A percentile compares a stretch with the other conserved stretches of the same genome.
Conservation (phyloP, 1,140 invertebrate genomes). For the Nasonia vitripennis region DNA sequence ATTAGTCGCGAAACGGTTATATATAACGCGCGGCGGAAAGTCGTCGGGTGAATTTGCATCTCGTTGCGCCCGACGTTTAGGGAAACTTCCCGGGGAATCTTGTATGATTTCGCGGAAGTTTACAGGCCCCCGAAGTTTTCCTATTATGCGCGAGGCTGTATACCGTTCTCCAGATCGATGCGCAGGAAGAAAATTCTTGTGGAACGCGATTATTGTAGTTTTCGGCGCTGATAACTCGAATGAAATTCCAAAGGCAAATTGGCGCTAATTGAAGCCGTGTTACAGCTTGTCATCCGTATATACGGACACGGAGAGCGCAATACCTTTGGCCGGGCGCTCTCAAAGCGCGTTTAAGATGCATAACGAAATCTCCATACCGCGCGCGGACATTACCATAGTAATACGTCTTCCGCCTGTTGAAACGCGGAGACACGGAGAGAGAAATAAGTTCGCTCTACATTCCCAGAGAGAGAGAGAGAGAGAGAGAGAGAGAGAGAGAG, state of each 20-base stretch:
- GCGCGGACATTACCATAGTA: neutral
- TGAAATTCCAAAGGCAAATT: too few relatives aligned
- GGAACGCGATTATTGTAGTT: too few relatives aligned
- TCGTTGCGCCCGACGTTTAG: neutral
- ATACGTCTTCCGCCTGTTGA: neutral
- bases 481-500: too few relatives aligned
- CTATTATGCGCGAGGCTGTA: neutral
- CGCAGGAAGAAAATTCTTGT: too few relatives aligned
- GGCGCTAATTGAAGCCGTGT: too few relatives aligned
- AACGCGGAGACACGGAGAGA: too few relatives aligned
- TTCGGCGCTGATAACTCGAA: too few relatives aligned
- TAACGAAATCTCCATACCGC: neutral
- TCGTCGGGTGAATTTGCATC: neutral
- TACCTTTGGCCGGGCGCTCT: neutral
- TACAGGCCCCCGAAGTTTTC: neutral
- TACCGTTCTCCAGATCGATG: too few relatives aligned
- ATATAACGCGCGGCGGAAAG: neutral
- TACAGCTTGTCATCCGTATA: too few relatives aligned
- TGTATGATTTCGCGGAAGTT: neutral
- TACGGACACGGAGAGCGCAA: too few relatives aligned
- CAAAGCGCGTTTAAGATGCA: neutral
- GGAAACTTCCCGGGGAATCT: neutral
- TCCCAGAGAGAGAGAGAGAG: too few relatives aligned
- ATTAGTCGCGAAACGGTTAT: neutral
- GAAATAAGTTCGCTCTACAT: too few relatives aligned